phyloP scores from a whole-genome alignment of 1,140 invertebrate species.

The Drosophila willistoni region DNA sequence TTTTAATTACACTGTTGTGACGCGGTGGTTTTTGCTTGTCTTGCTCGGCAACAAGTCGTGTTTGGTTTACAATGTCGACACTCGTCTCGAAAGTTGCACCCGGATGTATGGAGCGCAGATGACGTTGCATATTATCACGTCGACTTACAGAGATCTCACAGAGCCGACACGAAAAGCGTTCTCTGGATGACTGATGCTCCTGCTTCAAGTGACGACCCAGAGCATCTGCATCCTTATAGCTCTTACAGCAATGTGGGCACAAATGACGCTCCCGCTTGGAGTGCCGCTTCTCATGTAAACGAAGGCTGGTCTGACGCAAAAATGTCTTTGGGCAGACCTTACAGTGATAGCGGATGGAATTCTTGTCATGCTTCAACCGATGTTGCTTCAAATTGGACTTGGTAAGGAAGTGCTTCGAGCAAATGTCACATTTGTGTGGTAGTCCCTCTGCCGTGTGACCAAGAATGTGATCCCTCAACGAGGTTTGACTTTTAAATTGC shows the following conservation, averaged over 20 bases:
- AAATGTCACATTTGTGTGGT: conserved; percentile 82
- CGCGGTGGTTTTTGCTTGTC: conserved; percentile 28
- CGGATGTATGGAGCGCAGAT: conserved; percentile 87
- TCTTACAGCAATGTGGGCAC: conserved; percentile 56
- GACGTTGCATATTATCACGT: conserved; percentile 87
- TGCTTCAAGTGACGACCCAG: conserved; percentile 60
- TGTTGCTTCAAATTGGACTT: conserved; percentile 83
- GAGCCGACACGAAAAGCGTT: conserved; percentile 85
- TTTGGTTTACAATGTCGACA: conserved; percentile 39
- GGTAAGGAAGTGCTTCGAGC: conserved; percentile 83
- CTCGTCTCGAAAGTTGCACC: conserved; percentile 58
- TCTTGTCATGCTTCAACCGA: conserved; percentile 62
- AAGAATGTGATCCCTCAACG: conserved; percentile 46
- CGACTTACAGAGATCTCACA: conserved; percentile 85
- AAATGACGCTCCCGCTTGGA: conserved; percentile 33
- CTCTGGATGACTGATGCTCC: conserved; percentile 83
- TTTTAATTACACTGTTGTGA: conserved; percentile 71
- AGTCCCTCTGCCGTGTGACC: conserved; percentile 48
- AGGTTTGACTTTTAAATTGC: conserved; percentile 41
- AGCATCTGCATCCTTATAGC: conserved; percentile 63
- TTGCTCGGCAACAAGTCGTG: neutral
- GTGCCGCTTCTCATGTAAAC: conserved; percentile 63
- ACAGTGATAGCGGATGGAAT: conserved; percentile 49
- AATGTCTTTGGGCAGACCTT: conserved; percentile 64
- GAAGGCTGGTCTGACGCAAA: conserved; percentile 60